phyloP scores from a whole-genome alignment of 2,113 vertebrate species.

The Sebastes schlegelii region DNA sequence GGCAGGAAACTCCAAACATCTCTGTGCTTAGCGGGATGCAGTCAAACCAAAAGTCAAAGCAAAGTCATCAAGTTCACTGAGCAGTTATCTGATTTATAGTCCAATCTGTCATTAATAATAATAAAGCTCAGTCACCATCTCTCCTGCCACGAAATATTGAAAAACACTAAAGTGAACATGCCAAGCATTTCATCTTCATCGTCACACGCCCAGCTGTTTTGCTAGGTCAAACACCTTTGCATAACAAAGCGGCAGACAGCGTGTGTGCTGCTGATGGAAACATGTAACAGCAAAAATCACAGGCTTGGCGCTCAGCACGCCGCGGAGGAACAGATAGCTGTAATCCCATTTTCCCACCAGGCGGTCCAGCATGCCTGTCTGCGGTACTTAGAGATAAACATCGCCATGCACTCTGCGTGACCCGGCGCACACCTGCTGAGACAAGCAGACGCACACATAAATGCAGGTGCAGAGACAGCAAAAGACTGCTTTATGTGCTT shows the following conservation, averaged over 20 bases:
- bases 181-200: conserved; percentile 15
- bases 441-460: conserved; percentile 35
- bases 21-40: conserved; percentile 24
- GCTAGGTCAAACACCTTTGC: conserved; percentile 42
- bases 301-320: conserved; percentile 48
- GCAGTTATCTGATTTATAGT: conserved; percentile 7
- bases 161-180: not conserved
- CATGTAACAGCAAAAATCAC: conserved; percentile 55
- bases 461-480: conserved; percentile 65
- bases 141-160: not conserved
- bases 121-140: not conserved
- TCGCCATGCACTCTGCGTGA: conserved; percentile 72
- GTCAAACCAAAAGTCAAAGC: conserved; percentile 56
- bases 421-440: conserved; percentile 74
- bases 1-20: conserved; percentile 55
- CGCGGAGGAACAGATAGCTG: conserved; percentile 62
- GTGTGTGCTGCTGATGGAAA: conserved; percentile 60
- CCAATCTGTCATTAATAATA: conserved; percentile 23
- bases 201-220: conserved; percentile 6
- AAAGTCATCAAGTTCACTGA: conserved; percentile 48
- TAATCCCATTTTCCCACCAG: conserved; percentile 72
- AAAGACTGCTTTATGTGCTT: conserved; percentile 63
- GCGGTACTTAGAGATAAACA: conserved; percentile 74
- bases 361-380: conserved; percentile 68
- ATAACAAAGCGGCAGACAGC: conserved; percentile 39